A percentile compares a stretch with the other conserved stretches of the same genome.
phyloP scores from a whole-genome alignment of 1,140 invertebrate genomes.

The Meteorus sp. region DNA sequence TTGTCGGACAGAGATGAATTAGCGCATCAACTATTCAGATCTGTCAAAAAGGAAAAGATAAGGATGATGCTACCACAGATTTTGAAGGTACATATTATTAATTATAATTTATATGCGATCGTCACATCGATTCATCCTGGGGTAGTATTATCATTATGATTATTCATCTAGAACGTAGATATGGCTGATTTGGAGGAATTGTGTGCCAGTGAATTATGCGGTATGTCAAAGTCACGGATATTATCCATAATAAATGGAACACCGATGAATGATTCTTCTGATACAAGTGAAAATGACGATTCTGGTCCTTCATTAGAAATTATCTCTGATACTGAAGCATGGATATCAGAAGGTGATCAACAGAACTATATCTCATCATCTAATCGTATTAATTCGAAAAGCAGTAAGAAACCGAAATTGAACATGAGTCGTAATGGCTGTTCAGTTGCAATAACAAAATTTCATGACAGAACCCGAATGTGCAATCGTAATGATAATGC shows the following conservation, averaged over 20 bases:
- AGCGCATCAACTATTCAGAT: slow-evolving; percentile 52
- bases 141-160: slow-evolving; percentile 15
- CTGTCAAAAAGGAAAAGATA: slow-evolving; percentile 54
- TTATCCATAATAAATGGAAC: slow-evolving; percentile 50
- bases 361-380: slow-evolving; percentile 29
- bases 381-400: slow-evolving; percentile 37
- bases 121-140: background rate
- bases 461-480: slow-evolving; percentile 27
- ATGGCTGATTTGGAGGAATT: slow-evolving; percentile 50
- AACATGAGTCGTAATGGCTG: slow-evolving; percentile 30
- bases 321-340: slow-evolving; percentile 56
- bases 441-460: slow-evolving; percentile 37
- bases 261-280: slow-evolving; percentile 51
- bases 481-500: background rate
- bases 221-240: slow-evolving; percentile 54
- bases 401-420: slow-evolving; percentile 34
- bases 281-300: slow-evolving; percentile 50
- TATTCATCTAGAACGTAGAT: slow-evolving; percentile 48
- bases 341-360: slow-evolving; percentile 44
- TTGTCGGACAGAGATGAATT: slow-evolving; percentile 47
- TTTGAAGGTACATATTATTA: slow-evolving; percentile 44
- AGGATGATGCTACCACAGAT: slow-evolving; percentile 56
- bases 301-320: slow-evolving; percentile 56
- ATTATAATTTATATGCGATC: slow-evolving; percentile 1
- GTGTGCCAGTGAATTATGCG: slow-evolving; percentile 53